A percentile compares a stretch with the other conserved stretches of the same genome.
Evolutionary conservation across 2,113 vertebrate species (phyloP).

Genomic region (Thinocorus orbignyianus): DNA sequence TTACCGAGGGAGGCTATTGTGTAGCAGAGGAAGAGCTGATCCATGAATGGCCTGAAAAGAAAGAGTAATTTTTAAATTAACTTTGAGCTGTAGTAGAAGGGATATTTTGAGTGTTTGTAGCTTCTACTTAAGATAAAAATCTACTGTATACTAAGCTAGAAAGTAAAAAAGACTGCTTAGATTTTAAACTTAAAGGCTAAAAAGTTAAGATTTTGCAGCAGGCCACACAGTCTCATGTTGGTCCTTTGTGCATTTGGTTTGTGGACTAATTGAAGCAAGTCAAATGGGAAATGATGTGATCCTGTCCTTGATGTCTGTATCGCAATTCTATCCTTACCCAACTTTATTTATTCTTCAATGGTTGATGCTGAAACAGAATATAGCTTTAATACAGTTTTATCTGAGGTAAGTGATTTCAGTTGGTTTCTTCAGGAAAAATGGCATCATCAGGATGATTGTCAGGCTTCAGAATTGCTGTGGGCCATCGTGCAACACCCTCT

Average conservation of each 20-base stretch:
- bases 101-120: background rate
- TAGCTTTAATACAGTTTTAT: background rate
- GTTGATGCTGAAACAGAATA: background rate
- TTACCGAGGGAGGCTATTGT: background rate
- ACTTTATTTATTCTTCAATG: background rate
- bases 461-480: background rate
- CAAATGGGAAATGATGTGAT: background rate
- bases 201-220: background rate
- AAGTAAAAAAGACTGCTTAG: background rate
- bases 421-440: background rate
- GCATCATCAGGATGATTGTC: background rate
- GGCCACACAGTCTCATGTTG: background rate
- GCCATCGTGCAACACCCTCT: background rate
- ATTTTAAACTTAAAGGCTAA: background rate
- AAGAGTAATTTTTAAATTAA: background rate
- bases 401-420: background rate
- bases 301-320: background rate
- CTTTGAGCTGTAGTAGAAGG: background rate
- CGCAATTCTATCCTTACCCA: background rate
- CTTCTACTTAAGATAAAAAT: background rate
- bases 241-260: background rate
- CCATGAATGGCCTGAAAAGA: background rate
- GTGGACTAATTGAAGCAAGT: background rate
- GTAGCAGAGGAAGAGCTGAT: background rate
- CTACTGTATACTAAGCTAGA: background rate